Base-by-base conservation (phyloP, 1,140 invertebrate species). In the Zaprionus nigranus region DNA sequence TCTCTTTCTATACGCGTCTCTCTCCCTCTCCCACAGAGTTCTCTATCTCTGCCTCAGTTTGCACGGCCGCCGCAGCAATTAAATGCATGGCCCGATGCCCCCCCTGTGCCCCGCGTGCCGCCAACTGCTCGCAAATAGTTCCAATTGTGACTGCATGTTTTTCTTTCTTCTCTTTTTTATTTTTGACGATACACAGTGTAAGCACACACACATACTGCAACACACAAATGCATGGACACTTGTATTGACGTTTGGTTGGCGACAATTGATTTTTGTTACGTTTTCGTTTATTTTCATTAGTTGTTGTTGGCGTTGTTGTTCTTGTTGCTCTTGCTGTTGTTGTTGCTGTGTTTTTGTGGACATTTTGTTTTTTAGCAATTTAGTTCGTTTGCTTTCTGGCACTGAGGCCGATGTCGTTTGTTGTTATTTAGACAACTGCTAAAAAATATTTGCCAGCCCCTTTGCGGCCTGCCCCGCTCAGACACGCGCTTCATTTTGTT, bases 181-280 rank as follows among this genome's bases (percentile, higher is more conserved):
- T 75, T 87, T 87, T 81, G 84, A 84, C 84, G 81, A 84, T 71
- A 72, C 67, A 66, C 68, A 78, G 56, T 51, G 78, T 73, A 22
- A 20, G 65, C 43, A 79, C 28, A 79, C 34, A 79, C 34, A 74
- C 30, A 49, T 24, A 34, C 36, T 53, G 58, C 63, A 40, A 81
- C 51, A 78, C 34, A 43, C 43, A 72, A 34, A 67, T 51, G 79
- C 83, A 65, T 68, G 73, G 57, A 72, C 83, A 88, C 85, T 80
- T 81, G 79, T 90, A 90, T 90, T 90, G 85, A 90, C 85, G 79
- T 90, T 90, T 90, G 78, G 85, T 85, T 90, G 85, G 81, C 85
- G 85, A 90, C 85, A 88, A 88, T 88, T 88, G 85, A 88, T 88
- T 88, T 88, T 88, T 88, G 81, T 88, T 88, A 90, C 85, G 84